Base-by-base conservation (phyloP, 2,888 invertebrate species). In the Sphaerophoria rueppellii region DNA sequence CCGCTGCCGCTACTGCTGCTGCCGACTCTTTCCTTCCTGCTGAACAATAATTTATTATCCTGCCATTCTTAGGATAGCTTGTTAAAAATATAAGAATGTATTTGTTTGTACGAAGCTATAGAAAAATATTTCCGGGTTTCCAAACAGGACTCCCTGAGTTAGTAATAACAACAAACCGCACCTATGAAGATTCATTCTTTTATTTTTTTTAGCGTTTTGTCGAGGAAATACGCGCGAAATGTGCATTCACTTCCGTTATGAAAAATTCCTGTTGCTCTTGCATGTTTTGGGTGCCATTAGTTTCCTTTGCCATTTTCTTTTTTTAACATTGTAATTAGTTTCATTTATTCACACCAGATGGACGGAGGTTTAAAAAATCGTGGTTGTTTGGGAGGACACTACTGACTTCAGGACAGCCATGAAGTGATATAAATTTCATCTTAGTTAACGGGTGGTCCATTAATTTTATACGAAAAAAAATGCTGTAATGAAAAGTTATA, bases 41-140 rank as follows among this genome's bases (percentile, higher is more conserved):
- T 58, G 63, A 70, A 81, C 69, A 52, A 50, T 73, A 61, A 77
- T 82, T 82, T 77, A 77, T 82, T 77, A 73, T 77, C 61, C 72
- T 73, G 65, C 57, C 63, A 70, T 50, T 69, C 40, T 50, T 57
- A 16, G 52, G 35, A 52, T 67, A 43, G 52, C 40, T 50, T 6
- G 4, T 3, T 16, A 40, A 43, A 32, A 61, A 61, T 24, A 9
- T 32, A 43, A 61, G 35, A 61, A 24, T 43, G 32, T 24, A 24
- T 24, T 24, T 24, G 24, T 24, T 24, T 24, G 24, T 43, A 14
- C 32, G 9, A 24, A 54, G 67, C 32, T n/a, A 50, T n/a, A 16
- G 40, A 67, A 54, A 54, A 54, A 54, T 40, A 24, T 54, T 54
- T n/a, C 32, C 34, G 48, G 65, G 35, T 65, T 52, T 24, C 9